Base-by-base conservation (phyloP, 2,113 vertebrate genomes). In the Hemicordylus capensis region DNA sequence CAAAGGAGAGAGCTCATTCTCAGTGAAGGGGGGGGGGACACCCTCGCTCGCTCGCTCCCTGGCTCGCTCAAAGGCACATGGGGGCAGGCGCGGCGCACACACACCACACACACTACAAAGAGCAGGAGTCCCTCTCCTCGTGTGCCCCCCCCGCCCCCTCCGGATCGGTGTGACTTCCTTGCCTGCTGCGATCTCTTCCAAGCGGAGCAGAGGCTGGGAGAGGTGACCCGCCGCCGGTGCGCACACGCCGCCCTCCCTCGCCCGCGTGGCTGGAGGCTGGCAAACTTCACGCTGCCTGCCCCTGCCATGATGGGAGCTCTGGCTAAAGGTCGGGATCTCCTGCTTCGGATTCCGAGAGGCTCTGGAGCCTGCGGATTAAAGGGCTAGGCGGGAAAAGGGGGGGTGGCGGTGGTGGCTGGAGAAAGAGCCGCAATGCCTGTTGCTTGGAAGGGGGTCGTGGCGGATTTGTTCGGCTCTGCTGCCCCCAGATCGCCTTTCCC, bases 1-100 rank as follows among this genome's bases (percentile, higher is more conserved):
- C 89, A 69, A 46, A 83, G 77, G 90, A 88, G 73, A 76, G 84
- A 80, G 59, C 67, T 84, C 80, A 61, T 88, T 84, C 83, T 91
- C 64, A 3, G 85, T 64, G 37, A 77, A 83, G 77, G 86, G 81
- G 74, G 37, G 39, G 83, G 61, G 73, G 31, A 34, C 63, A 81
- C 72, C 31, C 78, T 11, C 24, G 28, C 72, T 46, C 37, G 61
- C 84, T 51, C n/a, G n/a, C 11, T 39, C 3, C 5, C 61, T 12
- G 42, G 20, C 79, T 51, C 63, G 11, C 63, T 34, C 63, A n/a
- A 44, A 34, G n/a, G n/a, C 63, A 26, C 34, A 31, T 37, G 11
- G 63, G 26, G 42, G 67, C 83, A n/a, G 77, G 84, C 76, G 58
- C n/a, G 24, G 85, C 58, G 66, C 51, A 20, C 64, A 34, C 51